Conservation (phyloP, 2,888 invertebrate species). For the Drosophila kambysellisi region DNA sequence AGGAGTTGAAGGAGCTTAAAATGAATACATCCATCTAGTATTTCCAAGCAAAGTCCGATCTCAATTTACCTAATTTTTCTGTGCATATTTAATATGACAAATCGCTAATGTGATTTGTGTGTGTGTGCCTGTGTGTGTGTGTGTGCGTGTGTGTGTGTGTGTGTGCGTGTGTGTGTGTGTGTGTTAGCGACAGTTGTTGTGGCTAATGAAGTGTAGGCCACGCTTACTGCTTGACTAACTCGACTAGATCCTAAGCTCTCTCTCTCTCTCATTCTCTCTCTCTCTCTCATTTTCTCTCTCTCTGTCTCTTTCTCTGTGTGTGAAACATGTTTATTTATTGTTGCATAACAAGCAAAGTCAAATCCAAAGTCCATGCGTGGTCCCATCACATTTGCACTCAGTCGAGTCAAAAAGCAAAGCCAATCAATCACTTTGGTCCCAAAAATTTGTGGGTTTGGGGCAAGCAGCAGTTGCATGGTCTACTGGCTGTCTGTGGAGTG, state of each 20-base stretch:
- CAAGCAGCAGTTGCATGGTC: conserved; percentile 1
- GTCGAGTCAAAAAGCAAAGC: conserved; percentile 32
- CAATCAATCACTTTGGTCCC: conserved; percentile 50
- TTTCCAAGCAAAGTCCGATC: conserved; percentile 9
- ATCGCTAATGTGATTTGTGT: conserved; percentile 50
- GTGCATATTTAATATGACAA: conserved; percentile 61
- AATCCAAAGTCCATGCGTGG: conserved; percentile 10
- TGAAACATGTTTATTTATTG: conserved; percentile 49
- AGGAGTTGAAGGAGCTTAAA: neutral
- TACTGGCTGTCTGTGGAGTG: neutral
- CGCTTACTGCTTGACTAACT: conserved; percentile 59
- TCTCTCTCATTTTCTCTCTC: no score
- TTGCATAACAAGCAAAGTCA: conserved; percentile 49
- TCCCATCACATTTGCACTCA: conserved; percentile 2
- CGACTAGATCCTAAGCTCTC: conserved; percentile 3
- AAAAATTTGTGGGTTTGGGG: neutral
- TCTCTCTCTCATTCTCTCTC: neutral
- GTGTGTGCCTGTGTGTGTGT: conserved; percentile 15
- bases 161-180: conserved; percentile 13
- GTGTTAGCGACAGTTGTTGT: conserved; percentile 41
- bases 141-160: conserved; percentile 2
- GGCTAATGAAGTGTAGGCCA: conserved; percentile 63
- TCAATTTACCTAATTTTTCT: conserved; percentile 26
- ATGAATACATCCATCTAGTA: conserved; percentile 3
- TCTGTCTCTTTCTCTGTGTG: neutral